phyloP scores from a whole-genome alignment of 2,888 invertebrate genomes.

The Lochmaea capreae region DNA sequence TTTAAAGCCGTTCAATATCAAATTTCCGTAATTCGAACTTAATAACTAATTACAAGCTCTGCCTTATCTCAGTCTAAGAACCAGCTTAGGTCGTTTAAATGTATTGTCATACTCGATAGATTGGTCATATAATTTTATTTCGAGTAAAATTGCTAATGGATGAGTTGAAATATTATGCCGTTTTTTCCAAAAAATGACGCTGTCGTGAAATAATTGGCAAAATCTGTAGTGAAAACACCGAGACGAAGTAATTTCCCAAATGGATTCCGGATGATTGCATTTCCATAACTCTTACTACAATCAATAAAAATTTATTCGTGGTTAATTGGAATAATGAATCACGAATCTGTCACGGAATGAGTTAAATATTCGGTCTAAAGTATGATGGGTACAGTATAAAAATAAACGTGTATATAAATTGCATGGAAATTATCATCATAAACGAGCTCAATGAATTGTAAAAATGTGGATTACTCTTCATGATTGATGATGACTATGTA shows the following conservation, averaged over 20 bases:
- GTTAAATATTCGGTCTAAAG: conserved; percentile 6
- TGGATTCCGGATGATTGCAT: not conserved
- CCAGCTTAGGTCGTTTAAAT: conserved; percentile 15
- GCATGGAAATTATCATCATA: conserved; percentile 8
- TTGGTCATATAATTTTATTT: conserved; percentile 13
- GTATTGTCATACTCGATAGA: conserved; percentile 17
- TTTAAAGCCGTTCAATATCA: conserved; percentile 29
- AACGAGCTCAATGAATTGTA: conserved; percentile 11
- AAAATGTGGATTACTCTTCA: not conserved
- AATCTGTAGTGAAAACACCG: not conserved
- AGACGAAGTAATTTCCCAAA: not conserved
- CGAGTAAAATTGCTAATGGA: not conserved
- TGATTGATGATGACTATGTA: conserved; percentile 15
- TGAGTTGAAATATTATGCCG: no score
- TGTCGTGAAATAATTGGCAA: not conserved
- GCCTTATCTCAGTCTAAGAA: conserved; percentile 30
- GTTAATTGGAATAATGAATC: conserved; percentile 16
- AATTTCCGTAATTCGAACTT: conserved; percentile 32
- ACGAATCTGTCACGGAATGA: conserved; percentile 1
- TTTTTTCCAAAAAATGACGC: no score
- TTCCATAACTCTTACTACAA: not conserved
- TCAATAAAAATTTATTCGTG: not conserved
- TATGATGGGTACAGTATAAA: conserved; percentile 7
- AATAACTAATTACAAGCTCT: conserved; percentile 31
- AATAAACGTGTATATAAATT: not conserved